Evolutionary conservation across 1,140 invertebrate genomes (phyloP), one percentile per base, ranked within the genome.

Genomic region (Drosophila nigromelanica): DNA sequence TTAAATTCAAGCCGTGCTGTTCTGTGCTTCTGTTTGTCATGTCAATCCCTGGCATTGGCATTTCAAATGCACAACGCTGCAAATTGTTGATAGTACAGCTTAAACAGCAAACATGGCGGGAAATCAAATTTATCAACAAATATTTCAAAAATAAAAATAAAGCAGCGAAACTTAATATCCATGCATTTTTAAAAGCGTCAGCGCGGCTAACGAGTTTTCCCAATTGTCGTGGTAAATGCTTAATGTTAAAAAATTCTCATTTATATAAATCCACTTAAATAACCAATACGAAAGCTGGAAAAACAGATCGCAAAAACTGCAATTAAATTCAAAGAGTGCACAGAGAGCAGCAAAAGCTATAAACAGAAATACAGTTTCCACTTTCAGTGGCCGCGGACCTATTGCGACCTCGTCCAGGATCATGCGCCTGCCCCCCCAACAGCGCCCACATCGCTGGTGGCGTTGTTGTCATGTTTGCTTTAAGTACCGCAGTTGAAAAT

Each of bases 281-380:
- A 51, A 70, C 59, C 56, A 47, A 37, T 40, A 42, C 48, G 6
- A 69, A n/a, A 27, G 27, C 27, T 35, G 39, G 56, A 6, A 27
- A 27, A 27, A 40, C 48, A 35, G 27, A 61, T 50, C 47, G 43
- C 61, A 48, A 76, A 72, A 62, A 63, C 39, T 66, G 54, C 55
- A 67, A 64, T 62, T 66, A 62, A 78, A 76, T 52, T 62, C 56
- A 52, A 66, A 71, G 55, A 60, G 50, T 12, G 35, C 11, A n/a
- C 12, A 21, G 27, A 50, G 37, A 30, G 10, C 45, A 40, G 1
- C 30, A 56, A 61, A 37, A 24, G 35, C 15, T 21, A 15, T 8
- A 48, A 68, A 52, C 37, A 18, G 40, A 30, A 33, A 12, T 24
- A 15, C 51, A 56, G 42, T 56, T 68, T 70, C 18, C 47, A 51